A percentile compares a stretch with the other conserved stretches of the same genome.
Evolutionary conservation across 2,113 vertebrate genomes (phyloP).

Genomic region (Lepidothrix coronata): DNA sequence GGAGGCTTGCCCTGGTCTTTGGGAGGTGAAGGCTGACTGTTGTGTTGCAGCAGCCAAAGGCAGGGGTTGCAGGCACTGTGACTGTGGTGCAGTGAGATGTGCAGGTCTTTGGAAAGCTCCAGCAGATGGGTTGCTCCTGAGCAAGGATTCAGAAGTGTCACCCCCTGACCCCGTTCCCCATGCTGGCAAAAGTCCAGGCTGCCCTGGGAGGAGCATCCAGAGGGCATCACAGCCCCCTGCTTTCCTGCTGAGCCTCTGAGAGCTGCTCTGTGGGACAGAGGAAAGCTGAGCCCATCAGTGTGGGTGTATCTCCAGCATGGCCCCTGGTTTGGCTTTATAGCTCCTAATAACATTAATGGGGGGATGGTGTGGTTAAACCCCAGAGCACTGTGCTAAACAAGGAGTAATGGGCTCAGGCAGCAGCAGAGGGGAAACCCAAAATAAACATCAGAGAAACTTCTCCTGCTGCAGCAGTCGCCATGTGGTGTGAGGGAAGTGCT

Average conservation of each 20-base stretch:
- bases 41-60: neutral
- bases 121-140: neutral
- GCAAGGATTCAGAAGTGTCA: neutral
- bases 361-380: neutral
- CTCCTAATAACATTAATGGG: neutral
- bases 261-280: neutral
- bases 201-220: rapidly evolving
- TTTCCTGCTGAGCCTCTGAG: neutral
- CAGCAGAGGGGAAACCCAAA: neutral
- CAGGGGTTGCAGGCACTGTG: rapidly evolving
- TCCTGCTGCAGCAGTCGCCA: neutral
- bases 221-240: neutral
- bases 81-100: rapidly evolving
- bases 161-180: rapidly evolving
- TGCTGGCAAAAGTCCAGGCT: neutral
- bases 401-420: constrained; percentile 15
- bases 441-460: neutral
- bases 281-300: neutral
- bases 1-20: neutral
- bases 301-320: neutral
- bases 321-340: constrained; percentile 1
- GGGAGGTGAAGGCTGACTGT: rapidly evolving
- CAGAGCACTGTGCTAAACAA: neutral
- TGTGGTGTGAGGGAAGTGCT: neutral
- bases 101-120: neutral